Percentiles rank a stretch among this genome's conserved stretches.
These are phyloP conservation scores for Nesidiocoris tenuis DNA, from an alignment of 2,888 invertebrate genomes.

Conservation along the genomic window DNA sequence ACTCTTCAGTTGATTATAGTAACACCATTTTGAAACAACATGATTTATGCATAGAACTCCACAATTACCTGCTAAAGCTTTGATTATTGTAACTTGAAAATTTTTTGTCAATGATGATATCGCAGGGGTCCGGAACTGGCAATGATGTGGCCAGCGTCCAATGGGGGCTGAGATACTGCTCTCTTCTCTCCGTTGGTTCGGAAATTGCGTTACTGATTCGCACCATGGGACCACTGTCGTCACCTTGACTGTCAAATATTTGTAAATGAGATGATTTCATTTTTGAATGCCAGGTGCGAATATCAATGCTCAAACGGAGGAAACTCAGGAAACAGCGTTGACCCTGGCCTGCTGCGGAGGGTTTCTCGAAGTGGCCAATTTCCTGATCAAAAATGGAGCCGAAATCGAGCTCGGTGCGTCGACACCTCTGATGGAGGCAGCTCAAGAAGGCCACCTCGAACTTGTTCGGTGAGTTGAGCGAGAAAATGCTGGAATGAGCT, in stretches of 20 bases:
- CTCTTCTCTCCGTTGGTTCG: constrained; percentile 13
- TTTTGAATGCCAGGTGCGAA: constrained; percentile 73
- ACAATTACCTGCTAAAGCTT: too few relatives aligned
- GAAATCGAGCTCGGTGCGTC: constrained; percentile 93
- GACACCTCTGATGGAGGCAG: constrained; percentile 97
- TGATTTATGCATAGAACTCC: too few relatives aligned
- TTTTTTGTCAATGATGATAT: constrained; percentile 36
- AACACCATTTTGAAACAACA: too few relatives aligned
- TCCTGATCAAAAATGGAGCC: constrained; percentile 91
- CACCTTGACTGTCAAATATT: too few relatives aligned
- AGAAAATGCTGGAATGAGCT: too few relatives aligned
- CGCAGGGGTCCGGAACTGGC: constrained; percentile 33
- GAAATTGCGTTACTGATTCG: constrained; percentile 24
- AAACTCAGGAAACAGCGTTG: constrained; percentile 95
- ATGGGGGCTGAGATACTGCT: constrained; percentile 24
- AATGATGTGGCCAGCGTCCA: constrained; percentile 14
- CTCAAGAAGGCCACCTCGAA: constrained; percentile 95
- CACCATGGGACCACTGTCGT: too few relatives aligned
- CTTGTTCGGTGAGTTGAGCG: constrained; percentile 73
- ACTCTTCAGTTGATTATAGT: too few relatives aligned
- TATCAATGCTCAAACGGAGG: constrained; percentile 97
- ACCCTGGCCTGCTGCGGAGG: constrained; percentile 93
- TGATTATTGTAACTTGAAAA: too few relatives aligned
- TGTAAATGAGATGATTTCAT: too few relatives aligned
- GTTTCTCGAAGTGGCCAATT: constrained; percentile 92